Base-by-base conservation (phyloP, 2,888 invertebrate species). In the Rotaria socialis region DNA sequence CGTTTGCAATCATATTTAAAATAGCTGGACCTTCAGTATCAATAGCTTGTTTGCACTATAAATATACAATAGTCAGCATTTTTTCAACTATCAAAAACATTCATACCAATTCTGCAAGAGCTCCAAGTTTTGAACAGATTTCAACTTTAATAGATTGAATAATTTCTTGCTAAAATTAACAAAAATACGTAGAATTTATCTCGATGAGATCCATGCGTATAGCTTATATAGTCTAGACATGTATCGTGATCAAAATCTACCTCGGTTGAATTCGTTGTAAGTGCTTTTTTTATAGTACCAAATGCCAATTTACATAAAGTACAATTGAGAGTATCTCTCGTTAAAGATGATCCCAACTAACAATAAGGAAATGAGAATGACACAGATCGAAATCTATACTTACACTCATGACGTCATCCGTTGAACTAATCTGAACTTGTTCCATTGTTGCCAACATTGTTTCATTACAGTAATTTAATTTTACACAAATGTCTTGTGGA, bases 291-390 rank as follows among this genome's bases (percentile, higher is more conserved):
- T 35, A 86, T 85, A n/a, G 43, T 56, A 47, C 56, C 58, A 58
- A 86, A 86, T 24, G 67, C 84, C 47, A 85, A 16, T 56, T 86
- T 85, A 47, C 86, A 86, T 43, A 86, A 60, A 35, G 85, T 86
- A 50, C 86, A 86, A 85, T 86, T 86, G 35, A 80, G 47, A 5
- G 75, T 24, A 41, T 80, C 75, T 11, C 8, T 80, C 11, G 43
- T 47, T 27, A 27, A 27, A 67, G 67, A 27, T 19, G 27, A 67
- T 67, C 35, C 14, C 4, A 67, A 16, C 67, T 67, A 67, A 35
- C 67, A 35, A 67, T 14, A 14, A 52, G 35, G 35, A 35, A 52
- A 52, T 52, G 16, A 52, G 16, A 52, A 52, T 52, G 11, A 52
- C 11, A 52, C 16, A 16, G 16, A 14, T 52, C 52, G 11, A 0